A percentile compares a stretch with the other conserved stretches of the same genome.
phyloP scores from a whole-genome alignment of 2,888 invertebrate species.

The Cotesia congregata region DNA sequence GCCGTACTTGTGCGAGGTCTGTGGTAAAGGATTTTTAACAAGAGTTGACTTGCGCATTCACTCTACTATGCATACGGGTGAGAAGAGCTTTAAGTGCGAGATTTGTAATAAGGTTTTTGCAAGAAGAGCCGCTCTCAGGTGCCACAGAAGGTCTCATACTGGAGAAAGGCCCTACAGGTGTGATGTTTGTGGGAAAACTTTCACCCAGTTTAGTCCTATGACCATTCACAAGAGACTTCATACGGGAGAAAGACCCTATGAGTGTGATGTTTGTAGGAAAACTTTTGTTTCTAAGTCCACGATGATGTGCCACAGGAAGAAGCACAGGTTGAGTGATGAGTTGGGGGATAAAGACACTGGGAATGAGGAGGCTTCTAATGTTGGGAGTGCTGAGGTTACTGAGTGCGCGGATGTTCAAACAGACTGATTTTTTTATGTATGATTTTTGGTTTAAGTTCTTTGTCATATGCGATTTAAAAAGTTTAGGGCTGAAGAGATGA shows the following conservation, averaged over 20 bases:
- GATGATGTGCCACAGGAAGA: constrained; percentile 75
- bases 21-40: constrained; percentile 75
- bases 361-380: constrained; percentile 14
- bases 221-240: constrained; percentile 76
- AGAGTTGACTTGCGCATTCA: constrained; percentile 75
- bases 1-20: constrained; percentile 75
- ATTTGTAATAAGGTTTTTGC: constrained; percentile 77
- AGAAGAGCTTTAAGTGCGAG: constrained; percentile 76
- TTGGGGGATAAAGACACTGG: constrained; percentile 50
- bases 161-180: constrained; percentile 75
- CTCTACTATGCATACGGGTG: constrained; percentile 76
- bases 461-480: background rate
- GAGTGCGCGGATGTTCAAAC: constrained; percentile 54
- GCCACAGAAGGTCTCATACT: constrained; percentile 75
- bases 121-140: constrained; percentile 74
- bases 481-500: background rate
- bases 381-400: background rate
- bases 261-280: constrained; percentile 74
- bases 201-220: constrained; percentile 78
- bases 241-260: constrained; percentile 76
- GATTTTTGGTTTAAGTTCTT: background rate
- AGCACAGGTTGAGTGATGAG: constrained; percentile 64
- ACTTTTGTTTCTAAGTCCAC: constrained; percentile 75
- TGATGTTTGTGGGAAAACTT: constrained; percentile 76
- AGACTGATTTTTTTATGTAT: constrained; percentile 47